Evolutionary conservation across 2,888 invertebrate genomes (phyloP).

Genomic region (Phyto melanocephala): DNA sequence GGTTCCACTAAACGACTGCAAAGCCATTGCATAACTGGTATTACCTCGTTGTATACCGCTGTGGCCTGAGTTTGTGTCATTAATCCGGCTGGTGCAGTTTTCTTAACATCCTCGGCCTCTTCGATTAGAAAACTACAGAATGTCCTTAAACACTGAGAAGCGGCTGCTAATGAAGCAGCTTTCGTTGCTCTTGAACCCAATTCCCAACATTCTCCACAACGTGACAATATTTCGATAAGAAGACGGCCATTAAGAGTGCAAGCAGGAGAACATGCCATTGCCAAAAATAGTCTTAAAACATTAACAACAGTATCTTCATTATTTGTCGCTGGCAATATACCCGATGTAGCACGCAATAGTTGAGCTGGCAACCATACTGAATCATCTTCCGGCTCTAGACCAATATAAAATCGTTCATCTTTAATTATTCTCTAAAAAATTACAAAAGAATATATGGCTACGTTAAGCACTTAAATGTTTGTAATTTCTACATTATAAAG

Average conservation of each 20-base stretch:
- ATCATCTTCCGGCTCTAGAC: slow-evolving; percentile 94
- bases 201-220: slow-evolving; percentile 90
- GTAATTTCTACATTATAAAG: too few species aligned
- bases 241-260: slow-evolving; percentile 94
- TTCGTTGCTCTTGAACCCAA: slow-evolving; percentile 88
- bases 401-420: slow-evolving; percentile 94
- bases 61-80: slow-evolving; percentile 83
- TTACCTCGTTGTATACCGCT: slow-evolving; percentile 92
- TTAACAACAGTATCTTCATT: slow-evolving; percentile 91
- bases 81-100: slow-evolving; percentile 81
- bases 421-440: slow-evolving; percentile 88
- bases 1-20: slow-evolving; percentile 91
- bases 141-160: slow-evolving; percentile 91
- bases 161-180: slow-evolving; percentile 93
- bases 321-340: slow-evolving; percentile 81
- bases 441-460: background rate
- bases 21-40: slow-evolving; percentile 93
- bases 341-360: slow-evolving; percentile 89
- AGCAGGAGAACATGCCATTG: slow-evolving; percentile 91
- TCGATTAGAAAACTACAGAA: slow-evolving; percentile 88
- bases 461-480: too few species aligned
- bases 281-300: slow-evolving; percentile 86
- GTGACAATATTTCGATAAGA: slow-evolving; percentile 90
- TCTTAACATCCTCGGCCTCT: slow-evolving; percentile 80
- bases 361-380: slow-evolving; percentile 96